Evolutionary conservation across 2,113 vertebrate species (phyloP).

Genomic region (Phodopus roborovskii): DNA sequence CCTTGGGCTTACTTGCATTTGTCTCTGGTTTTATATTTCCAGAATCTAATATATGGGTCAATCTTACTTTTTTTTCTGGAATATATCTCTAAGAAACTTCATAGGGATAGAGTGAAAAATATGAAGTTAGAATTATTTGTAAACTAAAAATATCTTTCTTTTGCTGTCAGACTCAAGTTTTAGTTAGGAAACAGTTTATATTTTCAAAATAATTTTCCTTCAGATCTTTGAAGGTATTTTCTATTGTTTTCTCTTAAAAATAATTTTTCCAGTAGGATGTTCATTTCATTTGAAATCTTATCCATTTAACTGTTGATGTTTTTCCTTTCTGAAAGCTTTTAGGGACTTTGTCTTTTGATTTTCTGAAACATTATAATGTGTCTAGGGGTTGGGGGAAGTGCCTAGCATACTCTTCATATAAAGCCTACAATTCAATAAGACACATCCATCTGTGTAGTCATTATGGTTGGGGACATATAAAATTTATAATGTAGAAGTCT

Average conservation of each 20-base stretch:
- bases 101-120: background rate
- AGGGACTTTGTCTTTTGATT: slow-evolving; percentile 9
- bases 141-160: slow-evolving; percentile 27
- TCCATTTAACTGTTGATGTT: slow-evolving; percentile 49
- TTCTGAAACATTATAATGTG: slow-evolving; percentile 36
- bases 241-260: slow-evolving; percentile 10
- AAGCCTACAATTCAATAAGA: background rate
- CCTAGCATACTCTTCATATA: background rate
- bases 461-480: background rate
- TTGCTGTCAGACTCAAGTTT: slow-evolving; percentile 13
- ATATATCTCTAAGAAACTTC: slow-evolving; percentile 25
- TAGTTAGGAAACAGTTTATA: slow-evolving; percentile 37
- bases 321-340: slow-evolving; percentile 39
- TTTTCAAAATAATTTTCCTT: slow-evolving; percentile 52
- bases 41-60: background rate
- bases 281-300: slow-evolving; percentile 10
- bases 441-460: background rate
- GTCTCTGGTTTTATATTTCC: slow-evolving; percentile 24
- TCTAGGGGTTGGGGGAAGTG: slow-evolving; percentile 37
- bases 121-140: slow-evolving; percentile 24
- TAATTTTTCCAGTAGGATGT: background rate
- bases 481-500: background rate
- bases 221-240: slow-evolving; percentile 5
- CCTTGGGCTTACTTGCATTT: slow-evolving; percentile 20
- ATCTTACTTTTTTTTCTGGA: slow-evolving; percentile 25